These are phyloP conservation scores for Acridotheres tristis DNA, from an alignment of 2,797 vertebrate species.

Conservation along the genomic window DNA sequence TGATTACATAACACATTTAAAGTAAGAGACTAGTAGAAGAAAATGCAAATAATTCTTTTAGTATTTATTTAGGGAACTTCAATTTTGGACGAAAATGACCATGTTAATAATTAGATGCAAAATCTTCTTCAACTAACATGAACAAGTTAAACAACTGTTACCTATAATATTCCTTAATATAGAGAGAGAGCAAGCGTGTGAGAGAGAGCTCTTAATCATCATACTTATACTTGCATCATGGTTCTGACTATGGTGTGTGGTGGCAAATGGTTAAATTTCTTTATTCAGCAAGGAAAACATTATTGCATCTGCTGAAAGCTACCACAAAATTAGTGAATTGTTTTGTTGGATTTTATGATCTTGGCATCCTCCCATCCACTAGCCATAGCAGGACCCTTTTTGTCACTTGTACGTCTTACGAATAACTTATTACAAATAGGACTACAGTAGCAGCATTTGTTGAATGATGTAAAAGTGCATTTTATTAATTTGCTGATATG, in stretches of 20 bases:
- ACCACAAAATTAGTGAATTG: slow-evolving; percentile 57
- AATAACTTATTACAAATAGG: slow-evolving; percentile 52
- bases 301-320: slow-evolving; percentile 68
- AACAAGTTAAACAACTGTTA: slow-evolving; percentile 60
- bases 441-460: slow-evolving; percentile 26
- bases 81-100: slow-evolving; percentile 63
- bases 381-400: slow-evolving; percentile 70
- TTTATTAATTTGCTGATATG: slow-evolving; percentile 44
- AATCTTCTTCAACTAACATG: slow-evolving; percentile 54
- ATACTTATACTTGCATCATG: slow-evolving; percentile 55
- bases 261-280: slow-evolving; percentile 69
- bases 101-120: slow-evolving; percentile 57
- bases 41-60: slow-evolving; percentile 50
- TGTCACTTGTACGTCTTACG: slow-evolving; percentile 68
- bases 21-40: slow-evolving; percentile 64
- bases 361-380: slow-evolving; percentile 71
- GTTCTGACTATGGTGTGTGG: slow-evolving; percentile 72
- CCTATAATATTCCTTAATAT: slow-evolving; percentile 34
- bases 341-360: slow-evolving; percentile 69
- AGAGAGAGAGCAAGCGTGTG: neutral
- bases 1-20: slow-evolving; percentile 61
- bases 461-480: slow-evolving; percentile 36
- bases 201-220: slow-evolving; percentile 69
- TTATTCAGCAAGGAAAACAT: slow-evolving; percentile 39
- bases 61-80: slow-evolving; percentile 45